Evolutionary conservation across 1,140 invertebrate genomes (phyloP), one percentile per base, ranked within the genome.

Genomic region (Wiebesia pumilae): DNA sequence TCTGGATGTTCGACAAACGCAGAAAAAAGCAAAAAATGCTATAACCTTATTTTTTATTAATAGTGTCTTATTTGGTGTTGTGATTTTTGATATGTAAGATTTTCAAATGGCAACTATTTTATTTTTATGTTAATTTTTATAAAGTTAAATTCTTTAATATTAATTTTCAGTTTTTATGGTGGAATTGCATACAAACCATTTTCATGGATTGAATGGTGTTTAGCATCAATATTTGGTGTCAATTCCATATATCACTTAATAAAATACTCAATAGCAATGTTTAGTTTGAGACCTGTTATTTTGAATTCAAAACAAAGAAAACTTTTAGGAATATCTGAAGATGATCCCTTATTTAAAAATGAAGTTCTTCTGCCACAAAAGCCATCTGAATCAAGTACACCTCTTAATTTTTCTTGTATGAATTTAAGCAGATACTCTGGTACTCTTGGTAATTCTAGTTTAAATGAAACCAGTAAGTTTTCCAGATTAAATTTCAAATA

Each of bases 11-110:
- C 88, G 88, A 27, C 92, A 92, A 80, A 87, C 80, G 0, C 92
- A 92, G 81, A 90, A 62, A 21, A 91, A 90, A 88, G 91, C 91
- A 0, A 91, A 88, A 62, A 91, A 87, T 38, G 92, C 88, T 67
- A 90, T 92, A 27, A 92, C 89, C 24, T 92, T 91, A 89, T 92
- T 93, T 84, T 90, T 90, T 9, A 83, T 92, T n/a, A 93, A 93
- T 40, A 89, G 88, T 40, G 81, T 88, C 16, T 80, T 93, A 21
- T 86, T 93, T 30, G 87, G 89, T 33, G 84, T 93, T 75, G 81
- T 92, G 3, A 40, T 92, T 0, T 91, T 91, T 84, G 92, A 93
- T 80, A 90, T 93, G 92, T 92, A 88, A 89, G 89, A 27, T 16
- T 81, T 71, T 86, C 54, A 38, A n/a, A n/a, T n/a, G 16, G 77